phyloP scores from a whole-genome alignment of 2,888 invertebrate genomes.

The Drosophila austrosaltans region DNA sequence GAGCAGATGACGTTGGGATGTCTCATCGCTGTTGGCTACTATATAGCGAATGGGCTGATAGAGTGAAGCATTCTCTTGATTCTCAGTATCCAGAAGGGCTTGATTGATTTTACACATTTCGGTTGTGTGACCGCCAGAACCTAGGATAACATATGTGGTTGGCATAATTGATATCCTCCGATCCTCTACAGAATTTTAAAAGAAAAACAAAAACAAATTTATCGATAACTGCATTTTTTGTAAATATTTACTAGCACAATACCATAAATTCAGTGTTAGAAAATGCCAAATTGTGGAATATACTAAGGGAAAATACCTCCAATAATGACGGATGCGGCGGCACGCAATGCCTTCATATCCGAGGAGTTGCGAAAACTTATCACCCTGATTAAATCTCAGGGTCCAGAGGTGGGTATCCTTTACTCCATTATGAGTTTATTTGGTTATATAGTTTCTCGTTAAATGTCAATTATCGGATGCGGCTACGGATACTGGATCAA shows the following conservation, averaged over 20 bases:
- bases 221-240: neutral
- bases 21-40: constrained; percentile 90
- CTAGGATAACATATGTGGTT: constrained; percentile 80
- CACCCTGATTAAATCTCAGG: constrained; percentile 2
- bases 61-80: constrained; percentile 2
- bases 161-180: neutral
- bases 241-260: too few relatives aligned
- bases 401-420: neutral
- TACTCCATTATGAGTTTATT: neutral
- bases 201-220: neutral
- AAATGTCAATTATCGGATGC: constrained; percentile 4
- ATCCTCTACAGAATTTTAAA: constrained; percentile 13
- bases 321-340: neutral
- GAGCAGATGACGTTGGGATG: constrained; percentile 89
- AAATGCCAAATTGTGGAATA: too few relatives aligned
- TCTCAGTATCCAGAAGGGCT: constrained; percentile 83
- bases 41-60: constrained; percentile 91
- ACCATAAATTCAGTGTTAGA: neutral
- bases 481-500: neutral
- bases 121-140: constrained; percentile 90
- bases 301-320: neutral
- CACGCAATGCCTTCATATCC: neutral
- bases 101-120: constrained; percentile 92
- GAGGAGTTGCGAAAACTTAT: constrained; percentile 19
- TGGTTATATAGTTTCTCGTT: neutral